These are phyloP conservation scores for Fissipunctia ypsillon DNA, from an alignment of 2,888 invertebrate genomes.

Conservation along the genomic window DNA sequence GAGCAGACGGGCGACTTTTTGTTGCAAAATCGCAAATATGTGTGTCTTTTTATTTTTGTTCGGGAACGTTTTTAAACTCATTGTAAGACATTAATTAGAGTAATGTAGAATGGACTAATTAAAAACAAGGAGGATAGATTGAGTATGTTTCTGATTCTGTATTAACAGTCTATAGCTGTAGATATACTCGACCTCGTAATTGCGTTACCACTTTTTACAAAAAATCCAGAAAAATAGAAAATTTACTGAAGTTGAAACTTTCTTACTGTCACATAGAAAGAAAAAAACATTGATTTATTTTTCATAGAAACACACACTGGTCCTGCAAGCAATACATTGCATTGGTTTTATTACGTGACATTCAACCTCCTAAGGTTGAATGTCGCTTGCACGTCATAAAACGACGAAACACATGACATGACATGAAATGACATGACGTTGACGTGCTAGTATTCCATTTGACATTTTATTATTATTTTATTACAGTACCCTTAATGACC, in stretches of 20 bases:
- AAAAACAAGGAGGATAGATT: background rate
- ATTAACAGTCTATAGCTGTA: background rate
- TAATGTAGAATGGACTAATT: conserved; percentile 27
- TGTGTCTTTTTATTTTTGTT: conserved; percentile 42
- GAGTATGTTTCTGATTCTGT: background rate
- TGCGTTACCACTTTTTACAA: background rate
- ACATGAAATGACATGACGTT: too few relatives aligned
- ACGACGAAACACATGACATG: too few relatives aligned
- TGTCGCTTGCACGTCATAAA: too few relatives aligned
- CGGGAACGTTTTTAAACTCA: conserved; percentile 15
- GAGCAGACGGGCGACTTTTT: conserved; percentile 52
- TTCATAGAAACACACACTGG: too few relatives aligned
- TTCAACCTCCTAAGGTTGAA: too few relatives aligned
- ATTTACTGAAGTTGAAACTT: background rate
- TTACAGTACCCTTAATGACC: too few relatives aligned
- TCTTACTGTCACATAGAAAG: background rate
- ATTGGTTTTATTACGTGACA: too few relatives aligned
- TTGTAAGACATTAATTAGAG: conserved; percentile 13
- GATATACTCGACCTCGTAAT: background rate
- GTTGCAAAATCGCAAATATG: conserved; percentile 24
- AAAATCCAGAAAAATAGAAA: background rate
- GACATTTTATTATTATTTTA: too few relatives aligned
- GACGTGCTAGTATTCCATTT: too few relatives aligned
- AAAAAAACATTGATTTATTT: too few relatives aligned
- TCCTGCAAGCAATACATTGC: background rate